Conservation (phyloP, 2,888 invertebrate species). For the Conops quadrifasciatus region DNA sequence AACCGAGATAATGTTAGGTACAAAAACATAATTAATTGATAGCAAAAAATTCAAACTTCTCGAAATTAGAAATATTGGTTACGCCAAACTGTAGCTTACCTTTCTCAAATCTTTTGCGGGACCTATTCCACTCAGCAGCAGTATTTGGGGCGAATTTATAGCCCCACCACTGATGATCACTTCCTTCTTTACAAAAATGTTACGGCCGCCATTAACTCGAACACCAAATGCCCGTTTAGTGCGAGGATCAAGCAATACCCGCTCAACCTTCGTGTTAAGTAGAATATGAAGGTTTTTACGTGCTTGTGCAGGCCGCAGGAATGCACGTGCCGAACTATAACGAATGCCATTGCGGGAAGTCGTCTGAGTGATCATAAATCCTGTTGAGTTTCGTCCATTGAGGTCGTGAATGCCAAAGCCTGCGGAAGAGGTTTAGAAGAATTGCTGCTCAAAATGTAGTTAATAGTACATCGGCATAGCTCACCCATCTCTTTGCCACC, state of each 20-base stretch:
- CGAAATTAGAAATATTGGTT: too few relatives aligned
- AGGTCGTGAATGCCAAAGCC: conserved; percentile 80
- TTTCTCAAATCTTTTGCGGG: conserved; percentile 75
- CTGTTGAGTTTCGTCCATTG: conserved; percentile 82
- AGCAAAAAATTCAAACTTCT: too few relatives aligned
- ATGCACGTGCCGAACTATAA: conserved; percentile 82
- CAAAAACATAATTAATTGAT: too few relatives aligned
- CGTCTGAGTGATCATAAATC: conserved; percentile 89
- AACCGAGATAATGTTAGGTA: neutral
- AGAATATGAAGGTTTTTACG: conserved; percentile 84
- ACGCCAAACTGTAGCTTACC: too few relatives aligned
- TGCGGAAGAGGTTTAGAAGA: conserved; percentile 55
- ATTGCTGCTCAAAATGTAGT: too few relatives aligned
- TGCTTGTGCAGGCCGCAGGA: conserved; percentile 78
- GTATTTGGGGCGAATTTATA: conserved; percentile 91
- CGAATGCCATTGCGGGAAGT: conserved; percentile 87
- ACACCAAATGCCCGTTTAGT: conserved; percentile 81
- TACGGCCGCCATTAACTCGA: conserved; percentile 68
- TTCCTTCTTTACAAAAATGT: conserved; percentile 81
- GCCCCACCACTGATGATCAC: conserved; percentile 83
- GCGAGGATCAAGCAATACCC: conserved; percentile 77
- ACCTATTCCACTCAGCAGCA: conserved; percentile 90
- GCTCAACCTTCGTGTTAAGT: conserved; percentile 82
- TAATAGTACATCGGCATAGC: too few relatives aligned
- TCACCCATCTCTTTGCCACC: conserved; percentile 80